Base-by-base conservation (phyloP, 2,888 invertebrate genomes). In the Drosophila neutralis region DNA sequence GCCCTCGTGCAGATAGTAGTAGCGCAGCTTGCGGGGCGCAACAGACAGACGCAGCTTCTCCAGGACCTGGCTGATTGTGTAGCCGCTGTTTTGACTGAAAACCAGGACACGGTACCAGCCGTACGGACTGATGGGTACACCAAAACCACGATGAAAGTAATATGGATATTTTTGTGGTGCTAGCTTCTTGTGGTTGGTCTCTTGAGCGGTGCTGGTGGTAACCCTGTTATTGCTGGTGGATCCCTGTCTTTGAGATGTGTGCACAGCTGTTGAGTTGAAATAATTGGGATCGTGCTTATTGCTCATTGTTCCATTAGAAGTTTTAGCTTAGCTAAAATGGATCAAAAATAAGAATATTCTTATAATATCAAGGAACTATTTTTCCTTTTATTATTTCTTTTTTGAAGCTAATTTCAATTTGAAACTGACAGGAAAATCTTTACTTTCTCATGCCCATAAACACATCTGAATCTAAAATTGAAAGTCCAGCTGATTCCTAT, bases 91-190 rank as follows among this genome's bases (percentile, higher is more conserved):
- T 2, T 59, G 58, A 31, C 64, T 74, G 18, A 45, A 82, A 8
- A 83, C 67, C 10, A 82, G 49, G 1, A 87, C 75, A 0, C 88
- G 85, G 51, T 87, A 83, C 82, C 82, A 83, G 1, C 82, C 88
- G 27, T 73, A 76, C 0, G 53, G 56, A 5, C 85, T 87, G 10
- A 84, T 73, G 29, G 87, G 61, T 21, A 77, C 56, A 10, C 27
- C 6, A 31, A 13, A 36, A 1, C 71, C 48, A 6, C 49, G 68
- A 6, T 51, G 40, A 33, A 31, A 35, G 18, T 35, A 45, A 29
- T 24, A 31, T 24, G 33, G 31, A 42, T 21, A 24, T 13, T 35
- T 48, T 15, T 15, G 33, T 54, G 40, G 59, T 13, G 24, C n/a
- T 33, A 5, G n/a, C n/a, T 56, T 40, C 18, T 40, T 21, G 1